Base-by-base conservation (phyloP, 2,113 vertebrate genomes). In the Sclerurus mexicanus region DNA sequence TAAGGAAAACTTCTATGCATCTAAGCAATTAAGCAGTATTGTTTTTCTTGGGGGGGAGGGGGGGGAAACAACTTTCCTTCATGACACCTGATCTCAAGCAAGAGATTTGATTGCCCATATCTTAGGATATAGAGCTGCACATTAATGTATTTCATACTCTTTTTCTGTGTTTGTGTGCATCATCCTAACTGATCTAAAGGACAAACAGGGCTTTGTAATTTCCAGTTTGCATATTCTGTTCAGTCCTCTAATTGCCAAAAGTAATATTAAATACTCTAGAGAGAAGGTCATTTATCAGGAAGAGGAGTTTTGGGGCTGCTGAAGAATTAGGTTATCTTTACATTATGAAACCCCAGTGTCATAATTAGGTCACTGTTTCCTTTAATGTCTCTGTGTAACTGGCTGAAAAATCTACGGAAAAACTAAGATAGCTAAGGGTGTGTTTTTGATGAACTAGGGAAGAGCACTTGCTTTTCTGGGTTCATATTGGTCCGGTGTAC, bases 271-370 rank as follows among this genome's bases (percentile, higher is more conserved):
- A 86, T 95, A 42, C 84, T 75, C 73, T 22, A 52, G 76, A 56
- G 72, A 88, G 50, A 80, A 83, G 64, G 76, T 74, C 25, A 55
- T 80, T 80, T 89, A 35, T 63, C 68, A 89, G 73, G 44, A 78
- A 82, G 78, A 44, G 7, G 37, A 31, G 31, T 35, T 92, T 94
- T 9, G 79, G 44, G 72, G 86, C 79, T 68, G 27, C 68, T 44
- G 73, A 92, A 90, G 64, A 97, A 96, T 80, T 69, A 86, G 92
- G 76, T 92, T 93, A 77, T 88, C 68, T 80, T 92, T 86, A 83
- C 68, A 67, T 93, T 95, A 92, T 49, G 86, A 95, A 95, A 95
- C 35, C 40, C 60, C 71, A 59, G 27, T 84, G 86, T 92, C 86
- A 92, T 60, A 95, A 93, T 86, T 93, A 71, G 89, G 86, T 90